These are phyloP conservation scores for Perca fluviatilis DNA, from an alignment of 2,113 vertebrate species.

Conservation along the genomic window DNA sequence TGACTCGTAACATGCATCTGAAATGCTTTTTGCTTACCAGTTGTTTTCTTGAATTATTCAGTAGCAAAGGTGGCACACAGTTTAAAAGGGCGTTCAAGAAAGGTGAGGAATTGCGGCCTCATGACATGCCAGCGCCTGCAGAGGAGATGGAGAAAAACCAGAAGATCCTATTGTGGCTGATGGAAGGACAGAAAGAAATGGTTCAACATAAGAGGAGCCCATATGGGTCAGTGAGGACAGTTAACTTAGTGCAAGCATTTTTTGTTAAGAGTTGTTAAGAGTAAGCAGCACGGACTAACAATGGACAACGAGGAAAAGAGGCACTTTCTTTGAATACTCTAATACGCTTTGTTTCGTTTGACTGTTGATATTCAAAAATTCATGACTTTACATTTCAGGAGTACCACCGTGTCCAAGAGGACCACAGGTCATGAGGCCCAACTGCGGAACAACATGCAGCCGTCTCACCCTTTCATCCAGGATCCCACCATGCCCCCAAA, in stretches of 20 bases:
- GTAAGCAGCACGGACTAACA: too few relatives aligned
- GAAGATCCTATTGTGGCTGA: constrained; percentile 97
- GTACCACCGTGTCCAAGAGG: constrained; percentile 88
- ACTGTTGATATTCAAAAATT: neutral
- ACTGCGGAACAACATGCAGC: constrained; percentile 87
- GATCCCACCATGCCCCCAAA: constrained; percentile 97
- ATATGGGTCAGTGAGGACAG: constrained; percentile 85
- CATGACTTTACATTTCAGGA: constrained; percentile 59
- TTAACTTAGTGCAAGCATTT: neutral
- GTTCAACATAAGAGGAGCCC: constrained; percentile 91
- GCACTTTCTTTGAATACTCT: neutral
- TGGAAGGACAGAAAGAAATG: constrained; percentile 92
- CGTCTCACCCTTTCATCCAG: constrained; percentile 96
- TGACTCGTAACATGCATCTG: too few relatives aligned
- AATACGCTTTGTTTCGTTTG: neutral
- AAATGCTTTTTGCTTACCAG: neutral
- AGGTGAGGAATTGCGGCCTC: constrained; percentile 78
- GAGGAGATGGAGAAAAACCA: constrained; percentile 93
- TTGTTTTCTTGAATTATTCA: constrained; percentile 47
- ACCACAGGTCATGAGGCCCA: constrained; percentile 85
- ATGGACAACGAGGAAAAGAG: too few relatives aligned
- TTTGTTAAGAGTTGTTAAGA: neutral
- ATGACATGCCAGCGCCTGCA: constrained; percentile 83
- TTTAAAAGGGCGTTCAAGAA: constrained; percentile 87
- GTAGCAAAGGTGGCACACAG: constrained; percentile 84